phyloP scores from a whole-genome alignment of 2,113 vertebrate genomes.

The Fregetta grallaria region DNA sequence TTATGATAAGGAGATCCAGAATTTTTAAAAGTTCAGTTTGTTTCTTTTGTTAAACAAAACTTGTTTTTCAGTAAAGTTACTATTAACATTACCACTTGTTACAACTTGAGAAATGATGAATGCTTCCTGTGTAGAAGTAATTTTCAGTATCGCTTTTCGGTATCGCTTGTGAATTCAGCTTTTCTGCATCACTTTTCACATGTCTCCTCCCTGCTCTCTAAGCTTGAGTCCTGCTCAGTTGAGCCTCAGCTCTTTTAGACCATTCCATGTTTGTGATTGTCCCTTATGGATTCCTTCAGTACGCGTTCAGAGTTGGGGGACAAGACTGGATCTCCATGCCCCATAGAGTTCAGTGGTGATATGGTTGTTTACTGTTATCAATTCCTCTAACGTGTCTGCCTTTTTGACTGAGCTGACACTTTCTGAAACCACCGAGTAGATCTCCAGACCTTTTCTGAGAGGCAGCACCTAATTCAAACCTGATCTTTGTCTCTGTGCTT shows the following conservation, averaged over 20 bases:
- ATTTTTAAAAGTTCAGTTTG: background rate
- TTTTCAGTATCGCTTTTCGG: background rate
- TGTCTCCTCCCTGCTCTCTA: rapidly evolving
- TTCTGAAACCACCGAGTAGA: background rate
- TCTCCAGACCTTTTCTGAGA: background rate
- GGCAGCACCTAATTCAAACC: background rate
- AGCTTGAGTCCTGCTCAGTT: background rate
- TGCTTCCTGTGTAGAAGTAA: background rate
- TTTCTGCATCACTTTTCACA: background rate
- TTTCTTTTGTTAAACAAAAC: background rate
- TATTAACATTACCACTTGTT: rapidly evolving
- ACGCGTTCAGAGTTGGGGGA: rapidly evolving
- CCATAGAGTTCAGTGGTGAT: rapidly evolving
- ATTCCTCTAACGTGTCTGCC: background rate
- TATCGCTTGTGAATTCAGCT: background rate
- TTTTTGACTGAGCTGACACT: background rate
- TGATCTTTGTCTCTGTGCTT: background rate
- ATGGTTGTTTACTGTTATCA: background rate
- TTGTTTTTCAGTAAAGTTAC: background rate
- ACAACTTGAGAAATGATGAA: background rate
- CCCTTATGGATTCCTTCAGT: background rate
- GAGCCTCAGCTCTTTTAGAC: rapidly evolving
- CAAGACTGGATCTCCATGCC: background rate
- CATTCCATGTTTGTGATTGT: rapidly evolving
- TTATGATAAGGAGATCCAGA: background rate